Conservation (phyloP, 2,888 invertebrate genomes). For the Toxonevra muliebris region DNA sequence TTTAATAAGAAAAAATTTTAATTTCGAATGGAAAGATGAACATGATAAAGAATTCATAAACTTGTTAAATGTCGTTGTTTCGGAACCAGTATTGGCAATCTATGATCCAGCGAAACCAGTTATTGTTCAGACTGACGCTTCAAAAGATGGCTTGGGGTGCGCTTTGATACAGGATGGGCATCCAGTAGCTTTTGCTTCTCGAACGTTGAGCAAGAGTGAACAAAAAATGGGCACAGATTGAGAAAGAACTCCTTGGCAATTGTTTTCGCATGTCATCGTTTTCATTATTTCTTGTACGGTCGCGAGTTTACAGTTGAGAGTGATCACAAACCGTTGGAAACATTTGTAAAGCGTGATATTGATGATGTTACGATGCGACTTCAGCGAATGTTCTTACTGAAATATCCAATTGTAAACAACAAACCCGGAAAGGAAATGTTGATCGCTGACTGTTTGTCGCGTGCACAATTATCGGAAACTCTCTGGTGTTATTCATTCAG, state of each 20-base stretch:
- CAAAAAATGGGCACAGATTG: constrained; percentile 40
- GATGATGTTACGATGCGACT: constrained; percentile 49
- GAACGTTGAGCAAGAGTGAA: constrained; percentile 46
- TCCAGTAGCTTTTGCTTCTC: constrained; percentile 44
- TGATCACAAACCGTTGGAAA: constrained; percentile 55
- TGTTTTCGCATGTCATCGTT: constrained; percentile 10
- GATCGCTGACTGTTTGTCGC: constrained; percentile 37
- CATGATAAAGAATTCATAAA: constrained; percentile 30
- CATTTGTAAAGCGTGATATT: constrained; percentile 46
- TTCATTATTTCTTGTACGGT: constrained; percentile 24
- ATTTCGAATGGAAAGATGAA: constrained; percentile 29
- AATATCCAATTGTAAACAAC: constrained; percentile 43
- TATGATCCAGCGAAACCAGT: constrained; percentile 32
- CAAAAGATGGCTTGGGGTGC: constrained; percentile 38
- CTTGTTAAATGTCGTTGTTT: constrained; percentile 18
- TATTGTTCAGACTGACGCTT: constrained; percentile 38
- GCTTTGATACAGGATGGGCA: constrained; percentile 49
- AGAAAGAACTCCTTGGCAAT: constrained; percentile 41
- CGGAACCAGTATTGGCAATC: constrained; percentile 23
- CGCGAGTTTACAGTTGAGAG: constrained; percentile 30
- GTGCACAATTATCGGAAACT: constrained; percentile 35
- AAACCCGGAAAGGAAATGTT: constrained; percentile 44
- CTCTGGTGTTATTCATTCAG: constrained; percentile 3
- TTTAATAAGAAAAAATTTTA: constrained; percentile 34
- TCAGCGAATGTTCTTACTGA: constrained; percentile 49